Base-by-base conservation (phyloP, 2,797 vertebrate species). In the Parauchenoglanis ngamensis region DNA sequence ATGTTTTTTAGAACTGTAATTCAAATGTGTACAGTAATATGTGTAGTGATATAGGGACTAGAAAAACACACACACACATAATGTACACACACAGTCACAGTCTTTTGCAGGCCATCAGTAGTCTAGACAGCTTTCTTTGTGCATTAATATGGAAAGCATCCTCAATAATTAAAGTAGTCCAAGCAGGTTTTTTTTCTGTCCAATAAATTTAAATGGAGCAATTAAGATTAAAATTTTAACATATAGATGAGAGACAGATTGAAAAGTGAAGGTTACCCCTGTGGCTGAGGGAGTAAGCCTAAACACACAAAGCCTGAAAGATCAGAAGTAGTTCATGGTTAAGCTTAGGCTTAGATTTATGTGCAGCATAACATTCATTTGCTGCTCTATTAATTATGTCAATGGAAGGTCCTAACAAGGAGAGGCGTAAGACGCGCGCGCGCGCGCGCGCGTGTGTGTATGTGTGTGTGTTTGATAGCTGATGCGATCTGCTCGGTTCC, bases 401-500 rank as follows among this genome's bases (percentile, higher is more conserved):
- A 35, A 3, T 11, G 28, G 28, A 79, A 57, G 54, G 28, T 57
- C 54, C 31, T 57, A 8, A 79, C 54, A 57, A 79, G 54, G 54
- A 79, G 28, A 57, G 40, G 40, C 40, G 28, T 35, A 35, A 21
- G 28, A 79, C 54, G 17, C 21, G 7, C 2, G 77, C 59, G 77
- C 54, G n/a, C 28, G 49, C 57, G n/a, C 31, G 75, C 56, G 75
- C 54, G 73, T 65, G 81, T 83, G 80, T 67, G 80, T 67, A 40
- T 21, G 80, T 49, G 63, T 83, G 65, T 68, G 82, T 23, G 82
- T 54, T 65, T 23, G 1, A 35, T 13, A 56, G 67, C 49, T 80
- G 61, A 83, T 83, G 82, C 65, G 82, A 83, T 83, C 72, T 86
- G 95, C 96, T 95, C 96, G 12, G 95, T 95, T 96, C 95, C 96